Evolutionary conservation across 2,888 invertebrate genomes (phyloP).

Genomic region (Chesias legatella): DNA sequence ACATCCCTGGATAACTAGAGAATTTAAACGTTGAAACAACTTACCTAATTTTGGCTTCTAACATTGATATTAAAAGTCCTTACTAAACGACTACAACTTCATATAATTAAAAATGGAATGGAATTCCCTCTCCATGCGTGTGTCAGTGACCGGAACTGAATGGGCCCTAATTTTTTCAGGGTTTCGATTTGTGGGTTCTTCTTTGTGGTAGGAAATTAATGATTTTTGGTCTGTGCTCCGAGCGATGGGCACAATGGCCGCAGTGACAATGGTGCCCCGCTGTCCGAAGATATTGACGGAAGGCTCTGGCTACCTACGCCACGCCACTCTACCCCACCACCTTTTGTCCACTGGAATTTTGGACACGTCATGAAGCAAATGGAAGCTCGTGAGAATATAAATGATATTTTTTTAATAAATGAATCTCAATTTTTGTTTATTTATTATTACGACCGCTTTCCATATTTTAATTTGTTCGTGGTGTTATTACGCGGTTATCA

Average conservation of each 20-base stretch:
- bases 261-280: constrained; percentile 77
- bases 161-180: constrained; percentile 68
- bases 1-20: no score
- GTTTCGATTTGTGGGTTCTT: constrained; percentile 77
- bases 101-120: constrained; percentile 68
- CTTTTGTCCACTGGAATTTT: constrained; percentile 69
- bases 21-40: no score
- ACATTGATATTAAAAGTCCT: no score
- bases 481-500: constrained; percentile 29
- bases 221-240: constrained; percentile 76
- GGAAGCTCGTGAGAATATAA: constrained; percentile 60
- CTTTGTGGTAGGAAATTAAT: constrained; percentile 80
- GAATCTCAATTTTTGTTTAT: constrained; percentile 56
- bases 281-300: constrained; percentile 75
- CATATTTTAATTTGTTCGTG: constrained; percentile 39
- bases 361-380: constrained; percentile 65
- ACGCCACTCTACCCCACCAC: constrained; percentile 50
- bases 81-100: constrained; percentile 15
- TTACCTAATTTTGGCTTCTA: no score
- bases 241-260: constrained; percentile 61
- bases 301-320: constrained; percentile 70
- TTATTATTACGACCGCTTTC: constrained; percentile 28
- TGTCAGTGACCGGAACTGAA: constrained; percentile 73
- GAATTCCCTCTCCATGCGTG: constrained; percentile 52
- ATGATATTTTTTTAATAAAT: constrained; percentile 52